Evolutionary conservation across 2,888 invertebrate genomes (phyloP).

Genomic region (Caenorhabditis sp.): DNA sequence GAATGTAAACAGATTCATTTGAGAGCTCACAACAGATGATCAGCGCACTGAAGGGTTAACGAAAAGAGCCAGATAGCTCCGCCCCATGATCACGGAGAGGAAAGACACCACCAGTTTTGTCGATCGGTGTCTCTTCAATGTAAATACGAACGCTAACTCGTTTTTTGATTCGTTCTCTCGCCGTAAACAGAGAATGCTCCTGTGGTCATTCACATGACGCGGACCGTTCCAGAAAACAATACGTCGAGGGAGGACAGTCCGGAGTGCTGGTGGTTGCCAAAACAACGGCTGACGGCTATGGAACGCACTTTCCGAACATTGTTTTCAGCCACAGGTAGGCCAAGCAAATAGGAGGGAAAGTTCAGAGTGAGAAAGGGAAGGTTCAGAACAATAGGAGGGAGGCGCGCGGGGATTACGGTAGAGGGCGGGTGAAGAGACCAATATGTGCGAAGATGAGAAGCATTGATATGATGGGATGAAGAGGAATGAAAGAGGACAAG

Average conservation of each 20-base stretch:
- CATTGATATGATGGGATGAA: slow-evolving; percentile 9
- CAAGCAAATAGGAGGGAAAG: too few relatives aligned
- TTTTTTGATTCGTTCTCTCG: slow-evolving; percentile 2
- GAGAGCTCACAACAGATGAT: too few relatives aligned
- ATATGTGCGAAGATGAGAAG: slow-evolving; percentile 20
- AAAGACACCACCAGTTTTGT: too few relatives aligned
- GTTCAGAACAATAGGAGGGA: neutral
- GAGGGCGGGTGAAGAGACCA: slow-evolving; percentile 8
- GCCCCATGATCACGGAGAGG: too few relatives aligned
- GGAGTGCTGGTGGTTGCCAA: slow-evolving; percentile 19
- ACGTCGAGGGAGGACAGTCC: slow-evolving; percentile 22
- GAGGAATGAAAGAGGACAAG: slow-evolving; percentile 16
- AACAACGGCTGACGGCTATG: slow-evolving; percentile 33
- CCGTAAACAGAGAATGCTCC: slow-evolving; percentile 33
- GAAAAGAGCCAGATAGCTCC: too few relatives aligned
- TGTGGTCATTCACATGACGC: slow-evolving; percentile 42
- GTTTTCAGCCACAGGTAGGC: neutral
- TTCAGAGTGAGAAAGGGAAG: neutral
- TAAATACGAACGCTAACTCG: slow-evolving; percentile 23
- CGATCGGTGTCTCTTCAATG: too few relatives aligned
- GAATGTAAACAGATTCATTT: too few relatives aligned
- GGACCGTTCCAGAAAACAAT: slow-evolving; percentile 38
- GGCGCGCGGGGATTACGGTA: slow-evolving; percentile 9
- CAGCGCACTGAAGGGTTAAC: too few relatives aligned
- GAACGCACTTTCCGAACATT: slow-evolving; percentile 18